phyloP scores from a whole-genome alignment of 1,140 invertebrate species.

The Anadara kagoshimensis region DNA sequence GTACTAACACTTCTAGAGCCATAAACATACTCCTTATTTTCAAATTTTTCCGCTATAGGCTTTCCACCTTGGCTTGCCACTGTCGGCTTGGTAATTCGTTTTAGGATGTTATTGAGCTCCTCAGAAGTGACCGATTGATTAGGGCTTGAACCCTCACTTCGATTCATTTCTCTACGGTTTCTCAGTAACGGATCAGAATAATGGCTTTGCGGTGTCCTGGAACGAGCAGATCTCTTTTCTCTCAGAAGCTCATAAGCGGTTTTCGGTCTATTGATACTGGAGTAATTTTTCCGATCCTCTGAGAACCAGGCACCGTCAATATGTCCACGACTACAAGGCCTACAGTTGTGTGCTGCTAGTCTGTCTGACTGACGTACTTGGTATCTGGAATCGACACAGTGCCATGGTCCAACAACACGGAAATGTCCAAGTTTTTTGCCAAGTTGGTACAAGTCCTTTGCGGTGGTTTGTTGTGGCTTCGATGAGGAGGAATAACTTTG shows the following conservation, averaged over 20 bases:
- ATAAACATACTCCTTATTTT: constrained; percentile 56
- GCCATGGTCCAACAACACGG: constrained; percentile 39
- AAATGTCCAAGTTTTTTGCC: constrained; percentile 36
- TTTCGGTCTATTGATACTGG: constrained; percentile 10
- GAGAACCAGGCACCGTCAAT: constrained; percentile 26
- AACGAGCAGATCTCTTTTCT: neutral
- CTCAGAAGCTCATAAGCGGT: neutral
- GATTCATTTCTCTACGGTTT: neutral
- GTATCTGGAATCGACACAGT: constrained; percentile 33
- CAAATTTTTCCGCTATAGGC: constrained; percentile 46
- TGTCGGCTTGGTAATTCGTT: constrained; percentile 52
- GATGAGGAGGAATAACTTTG: no score
- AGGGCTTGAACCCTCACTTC: neutral
- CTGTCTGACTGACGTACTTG: constrained; percentile 18
- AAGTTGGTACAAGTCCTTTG: constrained; percentile 36
- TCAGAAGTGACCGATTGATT: constrained; percentile 23
- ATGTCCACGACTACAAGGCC: constrained; percentile 36
- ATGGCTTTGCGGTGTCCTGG: neutral
- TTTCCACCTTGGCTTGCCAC: constrained; percentile 56
- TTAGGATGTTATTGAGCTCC: constrained; percentile 49
- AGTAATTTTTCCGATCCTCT: constrained; percentile 22
- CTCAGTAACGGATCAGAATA: constrained; percentile 2
- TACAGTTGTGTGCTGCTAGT: constrained; percentile 11
- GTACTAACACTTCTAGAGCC: constrained; percentile 43
- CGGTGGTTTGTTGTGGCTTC: no score